A percentile compares a stretch with the other conserved stretches of the same genome.
Evolutionary conservation across 2,888 invertebrate genomes (phyloP).

Genomic region (Ectobius pallidus): DNA sequence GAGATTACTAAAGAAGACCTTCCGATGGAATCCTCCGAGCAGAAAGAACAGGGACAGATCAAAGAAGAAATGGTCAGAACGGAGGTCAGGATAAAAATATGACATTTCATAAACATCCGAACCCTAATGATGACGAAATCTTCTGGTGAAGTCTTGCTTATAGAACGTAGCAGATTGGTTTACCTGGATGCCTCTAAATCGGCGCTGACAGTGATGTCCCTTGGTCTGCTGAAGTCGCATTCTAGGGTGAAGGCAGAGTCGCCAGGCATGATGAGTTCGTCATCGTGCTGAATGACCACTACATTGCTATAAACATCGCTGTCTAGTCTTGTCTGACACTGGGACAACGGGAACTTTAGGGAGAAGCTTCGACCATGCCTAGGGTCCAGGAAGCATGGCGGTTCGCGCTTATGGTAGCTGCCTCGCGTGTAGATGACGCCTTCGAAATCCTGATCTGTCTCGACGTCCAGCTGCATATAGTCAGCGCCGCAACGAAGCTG

Average conservation of each 20-base stretch:
- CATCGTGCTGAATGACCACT: slow-evolving; percentile 69
- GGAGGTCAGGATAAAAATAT: no score
- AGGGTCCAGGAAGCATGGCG: slow-evolving; percentile 63
- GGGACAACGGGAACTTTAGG: slow-evolving; percentile 62
- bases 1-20: no score
- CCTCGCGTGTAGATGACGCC: slow-evolving; percentile 69
- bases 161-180: no score
- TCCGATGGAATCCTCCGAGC: no score
- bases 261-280: slow-evolving; percentile 67
- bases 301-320: slow-evolving; percentile 65
- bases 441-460: slow-evolving; percentile 62
- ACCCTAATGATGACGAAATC: no score
- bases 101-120: no score
- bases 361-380: slow-evolving; percentile 54
- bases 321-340: slow-evolving; percentile 60
- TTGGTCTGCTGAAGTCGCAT: slow-evolving; percentile 65
- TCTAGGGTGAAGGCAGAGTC: slow-evolving; percentile 69
- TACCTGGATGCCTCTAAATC: slow-evolving; percentile 51
- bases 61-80: no score
- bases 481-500: slow-evolving; percentile 63
- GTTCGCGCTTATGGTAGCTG: slow-evolving; percentile 62
- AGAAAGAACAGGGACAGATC: no score
- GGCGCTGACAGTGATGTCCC: slow-evolving; percentile 61
- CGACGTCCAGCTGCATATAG: slow-evolving; percentile 58
- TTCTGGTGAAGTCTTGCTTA: no score